Base-by-base conservation (phyloP, 1,140 invertebrate species). In the Drosophila albomicans region DNA sequence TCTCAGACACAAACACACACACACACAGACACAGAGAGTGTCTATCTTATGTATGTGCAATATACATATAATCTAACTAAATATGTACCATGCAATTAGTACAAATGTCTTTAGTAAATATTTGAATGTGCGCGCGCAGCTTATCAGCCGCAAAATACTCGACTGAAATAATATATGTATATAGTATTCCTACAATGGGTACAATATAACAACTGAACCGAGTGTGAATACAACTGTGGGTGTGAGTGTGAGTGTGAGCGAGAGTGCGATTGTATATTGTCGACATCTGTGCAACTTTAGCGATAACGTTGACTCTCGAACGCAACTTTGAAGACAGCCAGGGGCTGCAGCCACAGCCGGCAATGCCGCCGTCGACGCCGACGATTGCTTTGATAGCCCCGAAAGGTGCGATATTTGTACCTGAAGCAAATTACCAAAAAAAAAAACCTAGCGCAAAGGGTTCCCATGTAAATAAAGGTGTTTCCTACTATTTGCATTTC, bases 11-110 rank as follows among this genome's bases (percentile, higher is more conserved):
- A 46, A 30, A n/a, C 32, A 66, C 52, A 13, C 67, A 56, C 46
- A 70, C 43, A 56, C 13, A 32, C 7, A 32, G 30, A 25, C 20
- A 25, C 20, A 25, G 20, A 25, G 20, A 25, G 20, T 25, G 3
- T 25, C 43, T 56, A 10, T 28, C 16, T 8, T 57, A 15, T 57
- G 20, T 41, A 57, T 57, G 35, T 38, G 25, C 30, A 2, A 15
- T 41, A 20, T 15, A 49, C 35, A 20, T 35, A 51, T 74, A 74
- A 73, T 74, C 75, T 62, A 67, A 56, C 57, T 74, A 64, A 74
- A 79, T 79, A 65, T 79, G 75, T 79, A 41, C 75, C 59, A 7
- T 69, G 78, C 78, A 79, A 79, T 79, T 79, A 79, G 78, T 79
- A 68, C 64, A 74, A 78, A 79, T 74, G 75, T 48, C 70, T 61